Evolutionary conservation across 2,113 vertebrate species (phyloP), one percentile per base, ranked within the genome.

Genomic region (Scortum barcoo): DNA sequence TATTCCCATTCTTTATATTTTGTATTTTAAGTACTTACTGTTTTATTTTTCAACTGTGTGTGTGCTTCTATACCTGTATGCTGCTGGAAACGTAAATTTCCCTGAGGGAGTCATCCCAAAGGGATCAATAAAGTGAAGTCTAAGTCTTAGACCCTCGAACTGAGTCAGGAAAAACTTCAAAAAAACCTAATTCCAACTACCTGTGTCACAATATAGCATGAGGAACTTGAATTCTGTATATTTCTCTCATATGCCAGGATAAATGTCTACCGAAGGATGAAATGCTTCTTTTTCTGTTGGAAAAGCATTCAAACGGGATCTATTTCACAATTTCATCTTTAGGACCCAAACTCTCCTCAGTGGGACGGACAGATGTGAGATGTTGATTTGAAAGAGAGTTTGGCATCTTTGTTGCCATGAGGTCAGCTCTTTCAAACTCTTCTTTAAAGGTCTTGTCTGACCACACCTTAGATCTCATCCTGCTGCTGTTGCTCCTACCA

Each of bases 401-500:
- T 70, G 28, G 72, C 46, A 42, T 83, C 84, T 50, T 62, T 87
- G 53, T 73, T 67, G 62, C 62, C 48, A 51, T 38, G 26, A 72
- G 30, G 30, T 48, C 26, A 66, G 48, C 71, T 63, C 56, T 22
- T 38, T 75, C n/a, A 54, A 69, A 66, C 26, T 63, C 50, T 44
- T n/a, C 60, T 73, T 77, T 65, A 80, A 88, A 73, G 75, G 75
- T 51, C n/a, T 9, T 22, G 70, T 76, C 79, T 82, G 77, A 68
- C 61, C 60, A 54, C 57, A 77, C 77, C 56, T 81, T 54, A 70
- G 51, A 87, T 73, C 38, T 68, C 38, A 51, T 42, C 51, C 60
- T 75, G 56, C 72, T 84, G 56, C 68, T 85, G 62, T 67, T 89
- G 91, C 61, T 65, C 63, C 72, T 33, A 77, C 79, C 19, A 72